Percentiles rank a stretch among this genome's conserved stretches.
phyloP scores from a whole-genome alignment of 1,140 invertebrate genomes.

The Palaemon carinicauda region DNA sequence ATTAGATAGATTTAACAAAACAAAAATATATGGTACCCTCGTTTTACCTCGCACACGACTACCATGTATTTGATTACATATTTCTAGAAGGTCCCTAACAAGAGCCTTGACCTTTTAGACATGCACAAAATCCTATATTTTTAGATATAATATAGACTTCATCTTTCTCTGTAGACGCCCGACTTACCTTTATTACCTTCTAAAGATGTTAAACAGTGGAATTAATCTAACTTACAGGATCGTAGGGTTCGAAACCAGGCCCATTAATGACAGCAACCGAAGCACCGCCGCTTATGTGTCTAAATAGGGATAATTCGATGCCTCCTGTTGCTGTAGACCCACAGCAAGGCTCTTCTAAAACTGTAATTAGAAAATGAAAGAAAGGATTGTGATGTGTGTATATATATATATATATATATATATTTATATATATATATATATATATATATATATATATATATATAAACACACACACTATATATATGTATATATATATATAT shows the following conservation, averaged over 20 bases:
- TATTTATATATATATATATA: background rate
- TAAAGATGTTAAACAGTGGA: background rate
- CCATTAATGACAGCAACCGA: background rate
- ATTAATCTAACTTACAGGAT: background rate
- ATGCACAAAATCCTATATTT: background rate
- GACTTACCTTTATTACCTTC: too few species aligned
- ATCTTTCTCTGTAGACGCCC: background rate
- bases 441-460: background rate
- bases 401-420: background rate
- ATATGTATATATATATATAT: background rate
- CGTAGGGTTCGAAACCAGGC: background rate
- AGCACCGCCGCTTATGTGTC: background rate
- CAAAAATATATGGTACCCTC: too few species aligned
- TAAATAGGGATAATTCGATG: background rate
- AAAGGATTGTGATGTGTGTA: background rate
- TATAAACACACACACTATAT: background rate
- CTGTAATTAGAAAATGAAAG: background rate
- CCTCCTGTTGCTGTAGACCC: background rate
- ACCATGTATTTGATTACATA: too few species aligned
- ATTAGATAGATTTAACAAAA: too few species aligned
- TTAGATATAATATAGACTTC: background rate
- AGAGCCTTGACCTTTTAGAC: background rate
- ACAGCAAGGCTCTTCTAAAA: background rate
- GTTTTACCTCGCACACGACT: too few species aligned
- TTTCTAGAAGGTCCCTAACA: too few species aligned